Evolutionary conservation across 2,113 vertebrate genomes (phyloP), one percentile per base, ranked within the genome.

Genomic region (Corythoichthys intestinalis): DNA sequence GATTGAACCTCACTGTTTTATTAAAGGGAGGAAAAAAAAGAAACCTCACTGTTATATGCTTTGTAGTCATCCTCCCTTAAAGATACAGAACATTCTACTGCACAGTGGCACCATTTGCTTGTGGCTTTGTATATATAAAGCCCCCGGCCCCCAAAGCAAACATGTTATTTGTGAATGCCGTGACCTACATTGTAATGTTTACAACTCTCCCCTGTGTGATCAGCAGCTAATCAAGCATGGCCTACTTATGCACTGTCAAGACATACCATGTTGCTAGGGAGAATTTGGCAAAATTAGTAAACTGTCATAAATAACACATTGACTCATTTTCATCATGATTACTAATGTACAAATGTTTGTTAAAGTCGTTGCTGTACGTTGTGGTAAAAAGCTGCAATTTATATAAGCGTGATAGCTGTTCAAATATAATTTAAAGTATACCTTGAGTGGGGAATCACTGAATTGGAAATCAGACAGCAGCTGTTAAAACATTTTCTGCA

Each of bases 231-330:
- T 89, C 80, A 83, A 49, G 65, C 60, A 71, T 84, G 83, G 92
- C 94, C 63, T 69, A 95, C 91, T 94, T 96, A 92, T 61, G 85
- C 70, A 67, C 90, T 90, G 77, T 91, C 91, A 73, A 91, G 35
- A 47, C 65, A 67, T 4, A 17, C 38, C 48, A 48, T 61, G 71
- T 68, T 77, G 73, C 34, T 20, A 57, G 57, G 53, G 14, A 69
- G 46, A 75, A 67, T 38, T 39, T 9, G 7, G 17, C n/a, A 34
- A 63, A 63, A 63, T 14, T 4, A 34, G 41, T 28, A 12, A 46
- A 28, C 46, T 37, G 11, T 56, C 0, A 44, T 44, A 1, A 62
- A 44, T 65, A 59, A 68, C 10, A 52, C 15, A 39, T 2, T 39
- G 39, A 0, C 38, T 17, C 28, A 38, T 35, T 4, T 57, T 9